These are phyloP conservation scores for Trematomus loennbergii DNA, from an alignment of 2,113 vertebrate species.

Conservation along the genomic window DNA sequence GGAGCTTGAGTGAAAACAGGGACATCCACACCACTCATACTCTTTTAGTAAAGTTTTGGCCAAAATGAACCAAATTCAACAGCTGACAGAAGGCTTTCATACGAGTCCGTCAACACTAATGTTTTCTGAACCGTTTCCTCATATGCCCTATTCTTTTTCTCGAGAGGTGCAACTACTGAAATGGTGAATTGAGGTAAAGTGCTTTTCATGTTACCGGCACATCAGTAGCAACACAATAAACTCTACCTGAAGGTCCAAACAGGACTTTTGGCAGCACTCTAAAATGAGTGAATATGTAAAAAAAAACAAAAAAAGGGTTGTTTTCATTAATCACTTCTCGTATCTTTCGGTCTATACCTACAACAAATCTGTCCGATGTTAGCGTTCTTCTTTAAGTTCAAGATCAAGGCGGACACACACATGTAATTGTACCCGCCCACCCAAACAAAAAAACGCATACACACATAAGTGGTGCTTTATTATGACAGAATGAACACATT, in stretches of 20 bases:
- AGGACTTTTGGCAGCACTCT: constrained; percentile 3
- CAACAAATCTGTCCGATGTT: not conserved
- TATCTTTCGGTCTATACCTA: not conserved
- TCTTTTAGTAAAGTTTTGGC: not conserved
- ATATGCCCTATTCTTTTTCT: not conserved
- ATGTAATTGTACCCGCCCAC: not conserved
- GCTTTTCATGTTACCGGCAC: constrained; percentile 6
- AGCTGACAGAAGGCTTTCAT: not conserved
- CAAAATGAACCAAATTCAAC: not conserved
- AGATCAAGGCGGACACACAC: not conserved
- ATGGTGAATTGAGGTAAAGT: constrained; percentile 3
- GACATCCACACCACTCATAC: not conserved
- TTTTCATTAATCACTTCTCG: not conserved
- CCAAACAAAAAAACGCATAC: not conserved
- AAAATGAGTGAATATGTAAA: not conserved
- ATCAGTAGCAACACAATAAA: constrained; percentile 7
- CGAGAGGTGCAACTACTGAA: not conserved
- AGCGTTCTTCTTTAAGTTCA: not conserved
- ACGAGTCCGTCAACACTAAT: not conserved
- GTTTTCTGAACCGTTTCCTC: not conserved
- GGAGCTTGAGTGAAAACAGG: not conserved
- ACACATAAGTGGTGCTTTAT: constrained; percentile 4
- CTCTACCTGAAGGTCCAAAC: constrained; percentile 2
- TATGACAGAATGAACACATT: not conserved
- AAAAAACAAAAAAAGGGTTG: not conserved